Evolutionary conservation across 2,797 vertebrate genomes (phyloP).

Genomic region (Pipistrellus nathusii): DNA sequence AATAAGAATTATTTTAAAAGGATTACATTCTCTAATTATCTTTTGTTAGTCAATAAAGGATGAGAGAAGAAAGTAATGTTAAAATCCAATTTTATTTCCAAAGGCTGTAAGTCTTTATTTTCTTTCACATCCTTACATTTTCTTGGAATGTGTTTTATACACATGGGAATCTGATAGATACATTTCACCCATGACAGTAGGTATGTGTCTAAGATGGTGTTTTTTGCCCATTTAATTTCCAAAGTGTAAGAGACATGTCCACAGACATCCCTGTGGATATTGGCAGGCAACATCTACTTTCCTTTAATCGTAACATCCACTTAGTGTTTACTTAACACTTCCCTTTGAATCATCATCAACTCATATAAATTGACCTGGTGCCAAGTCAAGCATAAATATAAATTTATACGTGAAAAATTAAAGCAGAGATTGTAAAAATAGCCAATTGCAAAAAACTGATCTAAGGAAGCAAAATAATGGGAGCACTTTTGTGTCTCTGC

Average conservation of each 20-base stretch:
- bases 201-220: background rate
- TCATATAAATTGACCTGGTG: background rate
- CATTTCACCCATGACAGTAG: no score
- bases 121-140: background rate
- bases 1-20: background rate
- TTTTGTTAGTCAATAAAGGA: background rate
- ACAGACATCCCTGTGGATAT: background rate
- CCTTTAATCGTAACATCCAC: background rate
- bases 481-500: background rate
- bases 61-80: background rate
- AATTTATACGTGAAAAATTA: conserved; percentile 2
- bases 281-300: background rate
- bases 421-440: background rate
- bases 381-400: background rate
- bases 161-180: no score
- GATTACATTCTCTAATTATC: background rate
- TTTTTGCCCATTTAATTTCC: conserved; percentile 5
- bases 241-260: background rate
- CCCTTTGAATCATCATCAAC: background rate
- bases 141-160: background rate
- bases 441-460: background rate
- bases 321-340: conserved; percentile 11
- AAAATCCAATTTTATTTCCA: background rate
- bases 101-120: background rate
- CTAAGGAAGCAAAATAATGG: background rate